Percentiles rank a stretch among this genome's conserved stretches.
Evolutionary conservation across 1,140 invertebrate species (phyloP).

Genomic region (Aphaenogaster floridana): DNA sequence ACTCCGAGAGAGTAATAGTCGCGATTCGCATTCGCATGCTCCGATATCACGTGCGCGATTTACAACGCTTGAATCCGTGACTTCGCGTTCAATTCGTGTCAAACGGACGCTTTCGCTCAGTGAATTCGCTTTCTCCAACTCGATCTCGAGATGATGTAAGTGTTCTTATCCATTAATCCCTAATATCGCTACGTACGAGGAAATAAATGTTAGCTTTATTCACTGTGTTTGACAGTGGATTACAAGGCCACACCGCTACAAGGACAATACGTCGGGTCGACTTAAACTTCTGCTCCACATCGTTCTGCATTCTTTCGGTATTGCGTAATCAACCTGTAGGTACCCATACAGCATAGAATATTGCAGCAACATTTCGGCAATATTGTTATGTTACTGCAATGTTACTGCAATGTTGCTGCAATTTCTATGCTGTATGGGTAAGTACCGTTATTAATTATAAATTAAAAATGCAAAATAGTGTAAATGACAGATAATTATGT

Average conservation of each 20-base stretch:
- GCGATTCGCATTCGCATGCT: conserved; percentile 21
- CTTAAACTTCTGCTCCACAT: neutral
- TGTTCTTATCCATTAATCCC: neutral
- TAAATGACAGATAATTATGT: neutral
- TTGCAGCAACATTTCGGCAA: no score
- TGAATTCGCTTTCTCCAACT: conserved; percentile 29
- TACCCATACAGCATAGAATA: no score
- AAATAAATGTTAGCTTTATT: neutral
- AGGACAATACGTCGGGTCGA: neutral
- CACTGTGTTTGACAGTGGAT: neutral
- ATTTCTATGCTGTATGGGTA: neutral
- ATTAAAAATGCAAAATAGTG: neutral
- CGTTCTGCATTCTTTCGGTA: neutral
- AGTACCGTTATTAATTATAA: conserved; percentile 11
- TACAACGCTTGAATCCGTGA: conserved; percentile 38
- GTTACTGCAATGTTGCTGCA: no score
- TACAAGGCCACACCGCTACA: neutral
- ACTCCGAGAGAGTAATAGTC: conserved; percentile 14
- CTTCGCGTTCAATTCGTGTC: conserved; percentile 30
- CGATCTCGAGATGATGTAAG: conserved; percentile 6
- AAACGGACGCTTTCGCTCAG: conserved; percentile 22
- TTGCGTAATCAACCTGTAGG: neutral
- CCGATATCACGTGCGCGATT: conserved; percentile 48
- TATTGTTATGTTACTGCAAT: no score
- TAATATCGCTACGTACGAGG: neutral